A percentile compares a stretch with the other conserved stretches of the same genome.
Conservation (phyloP, 2,113 vertebrate species). For the Azemiops feae region DNA sequence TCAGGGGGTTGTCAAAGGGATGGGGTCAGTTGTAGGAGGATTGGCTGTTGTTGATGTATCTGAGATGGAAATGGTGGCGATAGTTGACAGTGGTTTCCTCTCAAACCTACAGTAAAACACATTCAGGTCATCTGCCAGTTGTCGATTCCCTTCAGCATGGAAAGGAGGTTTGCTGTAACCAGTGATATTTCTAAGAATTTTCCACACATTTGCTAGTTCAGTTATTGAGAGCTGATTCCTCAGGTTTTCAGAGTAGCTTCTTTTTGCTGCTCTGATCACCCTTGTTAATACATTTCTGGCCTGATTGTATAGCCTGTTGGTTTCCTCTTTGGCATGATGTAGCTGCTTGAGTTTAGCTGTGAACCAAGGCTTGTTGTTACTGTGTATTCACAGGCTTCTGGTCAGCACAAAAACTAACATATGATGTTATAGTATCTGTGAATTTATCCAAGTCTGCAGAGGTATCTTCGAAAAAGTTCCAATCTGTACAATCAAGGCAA, state of each 20-base stretch:
- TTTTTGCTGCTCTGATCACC: neutral
- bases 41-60: neutral
- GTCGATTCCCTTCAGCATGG: neutral
- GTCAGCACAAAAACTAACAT: neutral
- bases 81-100: neutral
- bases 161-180: neutral
- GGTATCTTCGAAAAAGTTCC: neutral
- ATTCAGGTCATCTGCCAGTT: neutral
- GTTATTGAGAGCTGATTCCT: neutral
- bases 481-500: neutral
- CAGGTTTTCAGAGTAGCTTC: neutral
- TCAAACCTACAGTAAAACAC: neutral
- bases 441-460: neutral
- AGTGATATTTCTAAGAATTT: neutral
- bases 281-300: neutral
- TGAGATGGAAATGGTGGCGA: neutral
- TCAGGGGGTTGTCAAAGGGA: neutral
- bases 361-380: neutral
- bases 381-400: neutral
- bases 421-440: neutral
- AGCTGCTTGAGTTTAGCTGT: neutral
- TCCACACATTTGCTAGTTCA: neutral
- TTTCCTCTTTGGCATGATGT: neutral
- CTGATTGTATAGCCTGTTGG: neutral
- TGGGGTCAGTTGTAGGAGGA: neutral